phyloP scores from a whole-genome alignment of 2,797 vertebrate genomes.

The Chanos chanos region DNA sequence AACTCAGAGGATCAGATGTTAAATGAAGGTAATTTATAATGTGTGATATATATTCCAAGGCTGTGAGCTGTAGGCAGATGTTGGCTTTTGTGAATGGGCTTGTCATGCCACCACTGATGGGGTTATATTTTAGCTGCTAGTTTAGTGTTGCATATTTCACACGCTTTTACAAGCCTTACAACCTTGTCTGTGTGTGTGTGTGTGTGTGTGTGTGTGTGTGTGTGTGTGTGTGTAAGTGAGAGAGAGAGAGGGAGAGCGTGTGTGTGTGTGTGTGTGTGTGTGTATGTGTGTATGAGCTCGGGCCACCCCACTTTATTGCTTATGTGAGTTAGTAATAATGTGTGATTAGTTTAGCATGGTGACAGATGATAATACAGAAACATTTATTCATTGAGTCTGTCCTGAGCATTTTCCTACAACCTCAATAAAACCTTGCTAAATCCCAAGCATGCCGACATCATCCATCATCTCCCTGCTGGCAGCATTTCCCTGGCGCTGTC shows the following conservation, averaged over 20 bases:
- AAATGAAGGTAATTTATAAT: slow-evolving; percentile 44
- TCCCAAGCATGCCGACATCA: slow-evolving; percentile 27
- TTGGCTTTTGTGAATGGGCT: slow-evolving; percentile 24
- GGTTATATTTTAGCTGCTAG: slow-evolving; percentile 43
- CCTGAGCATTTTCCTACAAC: slow-evolving; percentile 38
- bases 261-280: slow-evolving; percentile 5
- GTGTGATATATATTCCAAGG: slow-evolving; percentile 31
- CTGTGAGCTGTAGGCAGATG: slow-evolving; percentile 17
- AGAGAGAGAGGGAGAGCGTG: not conserved
- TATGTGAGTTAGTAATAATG: slow-evolving; percentile 49
- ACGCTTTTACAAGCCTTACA: not conserved
- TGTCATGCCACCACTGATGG: slow-evolving; percentile 18
- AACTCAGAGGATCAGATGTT: slow-evolving; percentile 22
- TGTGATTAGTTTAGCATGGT: slow-evolving; percentile 36
- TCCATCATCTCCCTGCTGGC: slow-evolving; percentile 37
- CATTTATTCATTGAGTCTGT: slow-evolving; percentile 44
- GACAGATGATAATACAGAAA: slow-evolving; percentile 49
- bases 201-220: too few species aligned
- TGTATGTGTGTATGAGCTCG: not conserved
- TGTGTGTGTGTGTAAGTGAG: too few species aligned
- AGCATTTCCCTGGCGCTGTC: slow-evolving; percentile 29
- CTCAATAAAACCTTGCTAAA: slow-evolving; percentile 48
- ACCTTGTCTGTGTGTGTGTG: not conserved
- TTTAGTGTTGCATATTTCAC: slow-evolving; percentile 40
- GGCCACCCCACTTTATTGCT: slow-evolving; percentile 39